phyloP scores from a whole-genome alignment of 2,888 invertebrate species.

The Leptopilina syphax region DNA sequence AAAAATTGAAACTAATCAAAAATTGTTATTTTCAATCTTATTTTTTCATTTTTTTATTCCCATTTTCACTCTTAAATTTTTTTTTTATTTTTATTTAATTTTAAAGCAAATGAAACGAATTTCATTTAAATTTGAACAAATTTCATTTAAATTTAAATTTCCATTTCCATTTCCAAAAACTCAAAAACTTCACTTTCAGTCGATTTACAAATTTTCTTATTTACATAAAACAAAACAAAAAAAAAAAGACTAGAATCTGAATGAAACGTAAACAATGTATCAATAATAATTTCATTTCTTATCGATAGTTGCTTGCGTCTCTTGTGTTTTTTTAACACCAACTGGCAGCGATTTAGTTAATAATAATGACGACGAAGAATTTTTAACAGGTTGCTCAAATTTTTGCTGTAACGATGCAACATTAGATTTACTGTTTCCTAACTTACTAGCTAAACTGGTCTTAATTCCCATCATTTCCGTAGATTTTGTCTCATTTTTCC shows the following conservation, averaged over 20 bases:
- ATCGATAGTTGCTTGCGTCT: background rate
- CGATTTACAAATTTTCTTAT: constrained; percentile 4
- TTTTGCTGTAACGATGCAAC: constrained; percentile 89
- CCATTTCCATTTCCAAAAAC: too few species aligned
- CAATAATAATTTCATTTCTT: constrained; percentile 5
- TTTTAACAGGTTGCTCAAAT: constrained; percentile 80
- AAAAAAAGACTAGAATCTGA: constrained; percentile 40
- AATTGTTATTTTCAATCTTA: too few species aligned
- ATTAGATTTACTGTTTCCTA: constrained; percentile 81
- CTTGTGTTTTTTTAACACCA: constrained; percentile 19
- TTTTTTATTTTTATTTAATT: too few species aligned
- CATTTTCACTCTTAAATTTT: too few species aligned
- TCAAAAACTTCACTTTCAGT: constrained; percentile 5
- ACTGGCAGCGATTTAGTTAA: background rate
- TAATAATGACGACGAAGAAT: background rate
- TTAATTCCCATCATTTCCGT: constrained; percentile 54
- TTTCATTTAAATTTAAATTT: too few species aligned
- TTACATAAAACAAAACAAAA: constrained; percentile 24
- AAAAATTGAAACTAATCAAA: too few species aligned
- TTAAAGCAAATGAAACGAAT: too few species aligned
- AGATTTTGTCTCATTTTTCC: constrained; percentile 40
- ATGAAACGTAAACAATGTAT: constrained; percentile 46
- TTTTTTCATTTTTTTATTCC: too few species aligned
- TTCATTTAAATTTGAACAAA: too few species aligned
- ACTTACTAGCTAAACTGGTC: constrained; percentile 64